Conservation (phyloP, 2,797 vertebrate genomes). For the Melanotaenia maccullochi region DNA sequence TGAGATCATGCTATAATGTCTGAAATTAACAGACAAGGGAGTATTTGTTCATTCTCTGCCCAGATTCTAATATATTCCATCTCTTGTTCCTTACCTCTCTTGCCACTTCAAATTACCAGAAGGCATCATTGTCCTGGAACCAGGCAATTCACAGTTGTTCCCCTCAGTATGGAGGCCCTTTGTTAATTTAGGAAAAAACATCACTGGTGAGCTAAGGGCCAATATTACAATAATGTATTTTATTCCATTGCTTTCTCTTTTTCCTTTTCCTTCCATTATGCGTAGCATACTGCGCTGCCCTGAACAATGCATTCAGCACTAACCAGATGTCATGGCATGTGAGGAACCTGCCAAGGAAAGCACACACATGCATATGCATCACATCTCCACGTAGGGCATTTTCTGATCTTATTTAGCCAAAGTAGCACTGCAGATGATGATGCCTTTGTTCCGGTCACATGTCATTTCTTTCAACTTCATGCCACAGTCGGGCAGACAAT, state of each 20-base stretch:
- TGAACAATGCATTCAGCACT: constrained; percentile 71
- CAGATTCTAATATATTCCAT: constrained; percentile 15
- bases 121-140: constrained; percentile 24
- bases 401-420: constrained; percentile 28
- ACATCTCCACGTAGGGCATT: constrained; percentile 43
- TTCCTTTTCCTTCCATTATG: constrained; percentile 75
- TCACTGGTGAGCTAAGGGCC: constrained; percentile 35
- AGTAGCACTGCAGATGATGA: constrained; percentile 4
- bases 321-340: constrained; percentile 74
- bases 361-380: constrained; percentile 8
- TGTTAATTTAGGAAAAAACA: constrained; percentile 65
- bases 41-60: constrained; percentile 4
- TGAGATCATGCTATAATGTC: neutral
- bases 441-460: constrained; percentile 19
- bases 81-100: neutral
- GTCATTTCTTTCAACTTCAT: constrained; percentile 20
- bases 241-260: constrained; percentile 65
- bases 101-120: constrained; percentile 6
- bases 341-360: constrained; percentile 72
- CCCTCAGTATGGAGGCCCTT: constrained; percentile 34
- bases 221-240: constrained; percentile 62
- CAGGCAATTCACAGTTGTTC: constrained; percentile 25
- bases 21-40: neutral
- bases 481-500: constrained; percentile 10
- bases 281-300: constrained; percentile 47